A percentile compares a stretch with the other conserved stretches of the same genome.
Conservation (phyloP, 1,140 invertebrate species). For the Thalassaphorura encarpata region DNA sequence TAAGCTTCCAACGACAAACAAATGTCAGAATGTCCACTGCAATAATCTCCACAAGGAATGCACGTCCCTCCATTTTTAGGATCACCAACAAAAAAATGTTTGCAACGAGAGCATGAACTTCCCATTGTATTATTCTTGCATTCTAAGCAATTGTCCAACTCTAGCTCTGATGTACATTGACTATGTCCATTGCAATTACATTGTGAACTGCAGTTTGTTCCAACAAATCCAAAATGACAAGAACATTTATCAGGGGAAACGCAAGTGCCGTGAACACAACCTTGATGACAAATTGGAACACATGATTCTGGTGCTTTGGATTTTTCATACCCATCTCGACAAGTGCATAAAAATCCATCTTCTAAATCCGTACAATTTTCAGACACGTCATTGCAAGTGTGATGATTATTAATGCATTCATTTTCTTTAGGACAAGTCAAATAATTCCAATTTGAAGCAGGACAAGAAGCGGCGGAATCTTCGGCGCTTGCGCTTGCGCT, state of each 20-base stretch:
- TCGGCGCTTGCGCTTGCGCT: neutral
- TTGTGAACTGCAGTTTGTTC: slow-evolving; percentile 81
- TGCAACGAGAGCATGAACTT: slow-evolving; percentile 72
- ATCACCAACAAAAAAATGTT: slow-evolving; percentile 80
- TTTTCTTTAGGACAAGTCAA: slow-evolving; percentile 81
- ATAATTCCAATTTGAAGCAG: slow-evolving; percentile 59
- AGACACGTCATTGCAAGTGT: slow-evolving; percentile 72
- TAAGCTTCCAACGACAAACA: slow-evolving; percentile 51
- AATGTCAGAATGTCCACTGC: slow-evolving; percentile 73
- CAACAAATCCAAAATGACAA: slow-evolving; percentile 92
- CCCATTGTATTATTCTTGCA: slow-evolving; percentile 88
- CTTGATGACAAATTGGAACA: slow-evolving; percentile 73
- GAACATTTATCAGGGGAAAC: slow-evolving; percentile 70
- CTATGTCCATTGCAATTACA: slow-evolving; percentile 89
- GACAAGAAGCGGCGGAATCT: slow-evolving; percentile 1
- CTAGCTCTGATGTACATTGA: slow-evolving; percentile 74
- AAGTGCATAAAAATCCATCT: slow-evolving; percentile 72
- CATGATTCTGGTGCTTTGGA: slow-evolving; percentile 43
- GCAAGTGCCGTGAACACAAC: slow-evolving; percentile 79
- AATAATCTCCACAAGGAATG: slow-evolving; percentile 75
- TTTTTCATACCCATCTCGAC: slow-evolving; percentile 63
- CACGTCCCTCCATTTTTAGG: slow-evolving; percentile 75
- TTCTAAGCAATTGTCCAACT: slow-evolving; percentile 65
- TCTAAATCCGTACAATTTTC: slow-evolving; percentile 69
- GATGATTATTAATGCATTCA: slow-evolving; percentile 84